These are phyloP conservation scores for Tiliacea aurago DNA, from an alignment of 2,888 invertebrate species.

Conservation along the genomic window DNA sequence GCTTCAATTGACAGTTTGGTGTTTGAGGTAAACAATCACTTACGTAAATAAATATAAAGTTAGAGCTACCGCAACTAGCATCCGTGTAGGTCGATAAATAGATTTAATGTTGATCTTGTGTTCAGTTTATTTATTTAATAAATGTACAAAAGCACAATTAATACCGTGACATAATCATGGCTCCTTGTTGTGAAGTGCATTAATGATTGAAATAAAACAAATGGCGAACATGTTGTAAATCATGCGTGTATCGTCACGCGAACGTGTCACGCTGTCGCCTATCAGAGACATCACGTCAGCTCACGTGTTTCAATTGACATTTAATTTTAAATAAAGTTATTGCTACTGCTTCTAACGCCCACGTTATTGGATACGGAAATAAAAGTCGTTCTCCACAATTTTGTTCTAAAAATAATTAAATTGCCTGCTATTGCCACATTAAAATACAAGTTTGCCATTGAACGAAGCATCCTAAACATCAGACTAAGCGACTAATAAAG, in stretches of 20 bases:
- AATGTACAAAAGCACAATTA: background rate
- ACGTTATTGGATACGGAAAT: background rate
- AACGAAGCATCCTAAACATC: too few species aligned
- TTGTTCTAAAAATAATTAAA: background rate
- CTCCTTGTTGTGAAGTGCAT: background rate
- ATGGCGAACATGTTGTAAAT: constrained; percentile 26
- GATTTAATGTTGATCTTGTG: too few species aligned
- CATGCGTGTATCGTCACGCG: constrained; percentile 5
- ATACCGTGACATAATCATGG: background rate
- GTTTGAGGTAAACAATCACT: constrained; percentile 31
- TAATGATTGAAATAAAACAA: constrained; percentile 20
- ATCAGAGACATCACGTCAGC: constrained; percentile 3
- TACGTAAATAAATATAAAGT: constrained; percentile 16
- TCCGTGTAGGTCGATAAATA: too few species aligned
- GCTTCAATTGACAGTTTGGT: constrained; percentile 46
- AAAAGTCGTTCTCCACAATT: background rate
- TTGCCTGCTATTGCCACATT: background rate
- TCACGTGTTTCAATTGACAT: constrained; percentile 24
- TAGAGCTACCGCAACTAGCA: background rate
- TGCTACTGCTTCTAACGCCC: background rate
- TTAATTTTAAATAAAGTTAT: constrained; percentile 21
- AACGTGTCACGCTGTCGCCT: constrained; percentile 17
- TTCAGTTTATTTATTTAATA: background rate
- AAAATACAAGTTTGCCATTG: too few species aligned
- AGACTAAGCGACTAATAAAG: too few species aligned